Evolutionary conservation across 2,113 vertebrate species (phyloP).

Genomic region (Varanus salvator): DNA sequence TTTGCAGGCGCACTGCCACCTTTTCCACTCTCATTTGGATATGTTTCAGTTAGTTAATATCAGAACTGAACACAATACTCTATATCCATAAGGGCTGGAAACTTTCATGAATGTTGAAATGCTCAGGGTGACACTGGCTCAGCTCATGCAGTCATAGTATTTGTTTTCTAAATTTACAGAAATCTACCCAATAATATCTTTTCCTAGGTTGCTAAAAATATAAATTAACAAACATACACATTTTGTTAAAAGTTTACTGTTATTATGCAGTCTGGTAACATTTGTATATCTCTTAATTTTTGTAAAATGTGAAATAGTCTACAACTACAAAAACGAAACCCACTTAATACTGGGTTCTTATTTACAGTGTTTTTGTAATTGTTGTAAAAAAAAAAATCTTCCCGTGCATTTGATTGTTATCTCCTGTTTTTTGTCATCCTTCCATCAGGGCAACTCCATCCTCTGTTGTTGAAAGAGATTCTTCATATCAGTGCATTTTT

Average conservation of each 20-base stretch:
- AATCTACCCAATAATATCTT: neutral
- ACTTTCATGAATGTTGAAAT: neutral
- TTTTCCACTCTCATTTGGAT: no score
- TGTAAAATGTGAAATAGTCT: neutral
- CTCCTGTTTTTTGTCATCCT: neutral
- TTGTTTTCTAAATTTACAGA: no score
- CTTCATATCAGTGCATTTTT: neutral
- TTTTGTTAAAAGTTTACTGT: neutral
- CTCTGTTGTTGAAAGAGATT: constrained; percentile 2
- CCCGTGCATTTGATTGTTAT: neutral
- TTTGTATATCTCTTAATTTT: neutral
- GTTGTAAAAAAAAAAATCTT: neutral
- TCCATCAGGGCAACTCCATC: neutral
- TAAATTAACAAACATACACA: neutral
- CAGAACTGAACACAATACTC: neutral
- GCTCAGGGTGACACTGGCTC: no score
- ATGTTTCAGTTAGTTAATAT: no score
- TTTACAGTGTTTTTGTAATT: neutral
- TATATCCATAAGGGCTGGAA: neutral
- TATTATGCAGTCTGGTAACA: neutral
- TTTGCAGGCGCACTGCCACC: no score
- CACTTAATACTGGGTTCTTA: neutral
- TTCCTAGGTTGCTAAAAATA: neutral
- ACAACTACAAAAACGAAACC: neutral
- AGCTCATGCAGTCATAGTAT: no score